Evolutionary conservation across 2,888 invertebrate species (phyloP), one percentile per base, ranked within the genome.

Genomic region (Noctua janthe): DNA sequence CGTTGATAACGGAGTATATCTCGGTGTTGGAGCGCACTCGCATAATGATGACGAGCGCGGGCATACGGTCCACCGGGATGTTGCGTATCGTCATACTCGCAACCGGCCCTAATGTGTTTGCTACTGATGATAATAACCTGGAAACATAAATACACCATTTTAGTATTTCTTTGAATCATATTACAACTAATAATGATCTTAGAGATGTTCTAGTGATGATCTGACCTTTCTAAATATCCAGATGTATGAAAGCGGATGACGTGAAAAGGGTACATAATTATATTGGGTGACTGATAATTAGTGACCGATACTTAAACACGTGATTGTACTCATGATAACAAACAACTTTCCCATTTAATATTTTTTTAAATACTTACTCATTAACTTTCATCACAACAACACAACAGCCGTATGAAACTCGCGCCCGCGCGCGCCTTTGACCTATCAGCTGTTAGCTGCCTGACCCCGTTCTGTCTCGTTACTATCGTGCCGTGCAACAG

Each of bases 31-130:
- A 98, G 90, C 99, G 97, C 91, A 98, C 98, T 91, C 99, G 98
- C 97, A 99, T 99, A 90, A 99, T 98, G 91, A 99, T 97, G 92
- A 99, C 97, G 82, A 99, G 97, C 82, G 99, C 98, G 47, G 99
- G 99, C 92, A 99, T 97, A 90, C 98, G 98, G 93, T 99, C 99
- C 86, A 98, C 97, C 74, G 98, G 98, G 92, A 99, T 98, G 96
- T 98, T 98, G 92, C 98, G 97, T 90, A 99, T 98, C 90, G 99
- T 98, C 96, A 98, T 97, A 59, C 98, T 98, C 70, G 99, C 99
- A 66, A 98, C 98, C 73, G 98, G 97, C 20, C 99, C 99, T 89
- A 99, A 97, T 79, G 98, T 98, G 88, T 97, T 98, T 80, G 98
- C 97, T 76, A 99, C 97, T 20, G 98, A 98, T 64, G 98, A 97